Evolutionary conservation across 2,113 vertebrate genomes (phyloP), one percentile per base, ranked within the genome.

Genomic region (Ictalurus punctatus): DNA sequence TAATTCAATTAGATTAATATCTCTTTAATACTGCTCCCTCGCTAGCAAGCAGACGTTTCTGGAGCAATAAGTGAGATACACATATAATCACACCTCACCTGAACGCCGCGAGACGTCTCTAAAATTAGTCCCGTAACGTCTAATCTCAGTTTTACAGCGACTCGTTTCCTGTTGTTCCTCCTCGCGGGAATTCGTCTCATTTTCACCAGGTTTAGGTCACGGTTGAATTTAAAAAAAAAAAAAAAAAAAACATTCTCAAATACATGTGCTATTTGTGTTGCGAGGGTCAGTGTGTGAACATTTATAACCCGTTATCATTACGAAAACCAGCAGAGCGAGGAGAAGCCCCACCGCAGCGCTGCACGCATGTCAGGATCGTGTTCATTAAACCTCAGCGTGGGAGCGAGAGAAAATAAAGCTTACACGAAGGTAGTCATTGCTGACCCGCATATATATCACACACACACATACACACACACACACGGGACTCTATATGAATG

Each of bases 321-420:
- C 82, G 91, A 92, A 92, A 92, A 79, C 91, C 92, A 91, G 89
- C 69, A 84, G 90, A 89, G 89, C 90, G 83, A 86, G 92, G 90
- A 81, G 84, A 88, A 84, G 69, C 84, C 88, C 82, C 86, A 87
- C 88, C 74, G 34, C 82, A 93, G 91, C 85, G 59, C 83, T 67
- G 90, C 91, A 93, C 93, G 93, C 94, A 93, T 92, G 93, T 90
- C 93, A 93, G 93, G 94, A 95, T 94, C 95, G 93, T 92, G 95
- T 92, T 92, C 89, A 92, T 71, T 94, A 95, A 94, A 94, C 93
- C 90, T 94, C 92, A 90, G 92, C 93, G 94, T 88, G 92, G 94
- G 92, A 74, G 89, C 89, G 87, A 92, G 92, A 90, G 92, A 87
- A 88, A 94, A 92, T 89, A 93, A 92, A 92, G 90, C 73, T 87